Conservation (phyloP, 2,113 vertebrate species). For the Acanthisitta chloris region DNA sequence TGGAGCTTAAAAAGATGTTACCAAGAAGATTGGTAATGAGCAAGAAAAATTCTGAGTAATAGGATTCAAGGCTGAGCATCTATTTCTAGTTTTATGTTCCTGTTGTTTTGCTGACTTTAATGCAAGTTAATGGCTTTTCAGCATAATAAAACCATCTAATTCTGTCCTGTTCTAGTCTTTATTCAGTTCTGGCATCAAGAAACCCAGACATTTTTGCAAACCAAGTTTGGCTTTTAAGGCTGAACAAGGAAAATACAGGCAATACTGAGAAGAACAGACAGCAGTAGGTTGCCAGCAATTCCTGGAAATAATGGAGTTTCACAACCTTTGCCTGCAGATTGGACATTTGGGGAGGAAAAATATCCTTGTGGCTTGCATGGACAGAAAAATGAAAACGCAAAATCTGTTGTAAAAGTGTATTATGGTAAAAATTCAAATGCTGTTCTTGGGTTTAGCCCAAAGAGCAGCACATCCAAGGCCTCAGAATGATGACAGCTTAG, state of each 20-base stretch:
- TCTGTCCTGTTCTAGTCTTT: conserved; percentile 18
- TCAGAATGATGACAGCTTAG: not conserved
- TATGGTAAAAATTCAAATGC: conserved; percentile 35
- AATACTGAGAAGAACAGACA: conserved; percentile 36
- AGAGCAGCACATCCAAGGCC: conserved; percentile 11
- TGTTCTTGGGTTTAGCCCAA: conserved; percentile 1
- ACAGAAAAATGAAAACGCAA: conserved; percentile 19
- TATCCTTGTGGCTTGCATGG: conserved; percentile 3
- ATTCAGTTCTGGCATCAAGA: conserved; percentile 28
- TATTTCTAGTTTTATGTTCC: conserved; percentile 32
- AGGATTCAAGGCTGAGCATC: conserved; percentile 16
- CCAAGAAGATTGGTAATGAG: not conserved
- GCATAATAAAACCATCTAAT: conserved; percentile 30
- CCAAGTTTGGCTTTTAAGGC: conserved; percentile 58
- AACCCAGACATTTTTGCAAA: conserved; percentile 48
- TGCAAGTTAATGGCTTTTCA: conserved; percentile 15
- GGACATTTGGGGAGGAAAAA: conserved; percentile 26
- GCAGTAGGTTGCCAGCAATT: conserved; percentile 58
- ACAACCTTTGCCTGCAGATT: conserved; percentile 48
- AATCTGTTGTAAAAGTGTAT: conserved; percentile 12
- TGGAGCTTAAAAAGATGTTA: not conserved
- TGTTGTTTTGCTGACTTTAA: conserved; percentile 10
- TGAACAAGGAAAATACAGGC: conserved; percentile 61
- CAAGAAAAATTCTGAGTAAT: conserved; percentile 38
- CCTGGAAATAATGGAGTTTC: conserved; percentile 73